These are phyloP conservation scores for Myopa testacea DNA, from an alignment of 2,888 invertebrate species.

Conservation along the genomic window DNA sequence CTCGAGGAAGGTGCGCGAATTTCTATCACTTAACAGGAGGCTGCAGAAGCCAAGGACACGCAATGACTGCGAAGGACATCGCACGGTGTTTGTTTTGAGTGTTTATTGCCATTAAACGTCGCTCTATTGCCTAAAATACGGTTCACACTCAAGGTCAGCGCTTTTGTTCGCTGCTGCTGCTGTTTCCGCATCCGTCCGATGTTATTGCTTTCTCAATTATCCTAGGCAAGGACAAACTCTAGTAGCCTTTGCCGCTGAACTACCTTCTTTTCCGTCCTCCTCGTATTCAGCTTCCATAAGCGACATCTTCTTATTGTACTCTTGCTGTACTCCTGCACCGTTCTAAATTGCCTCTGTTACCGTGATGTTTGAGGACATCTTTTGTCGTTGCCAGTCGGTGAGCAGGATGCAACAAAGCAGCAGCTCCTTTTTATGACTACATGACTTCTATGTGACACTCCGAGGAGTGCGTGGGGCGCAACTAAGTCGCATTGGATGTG, in stretches of 20 bases:
- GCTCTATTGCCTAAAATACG: too few relatives aligned
- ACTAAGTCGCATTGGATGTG: conserved; percentile 6
- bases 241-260: too few relatives aligned
- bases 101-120: not conserved
- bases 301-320: not conserved
- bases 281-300: too few relatives aligned
- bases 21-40: not conserved
- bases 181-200: too few relatives aligned
- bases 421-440: conserved; percentile 24
- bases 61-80: not conserved
- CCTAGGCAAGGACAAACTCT: too few relatives aligned
- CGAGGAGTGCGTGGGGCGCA: conserved; percentile 5
- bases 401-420: not conserved
- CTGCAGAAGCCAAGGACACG: conserved; percentile 9
- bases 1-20: not conserved
- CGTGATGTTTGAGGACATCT: not conserved
- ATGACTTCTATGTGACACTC: not conserved
- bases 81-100: too few relatives aligned
- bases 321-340: not conserved
- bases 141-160: not conserved
- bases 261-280: too few relatives aligned
- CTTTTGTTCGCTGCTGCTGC: not conserved
- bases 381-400: not conserved
- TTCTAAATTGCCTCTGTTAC: not conserved
- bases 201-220: too few relatives aligned